Evolutionary conservation across 2,113 vertebrate species (phyloP), one percentile per base, ranked within the genome.

Genomic region (Corythornis madagascariensis): DNA sequence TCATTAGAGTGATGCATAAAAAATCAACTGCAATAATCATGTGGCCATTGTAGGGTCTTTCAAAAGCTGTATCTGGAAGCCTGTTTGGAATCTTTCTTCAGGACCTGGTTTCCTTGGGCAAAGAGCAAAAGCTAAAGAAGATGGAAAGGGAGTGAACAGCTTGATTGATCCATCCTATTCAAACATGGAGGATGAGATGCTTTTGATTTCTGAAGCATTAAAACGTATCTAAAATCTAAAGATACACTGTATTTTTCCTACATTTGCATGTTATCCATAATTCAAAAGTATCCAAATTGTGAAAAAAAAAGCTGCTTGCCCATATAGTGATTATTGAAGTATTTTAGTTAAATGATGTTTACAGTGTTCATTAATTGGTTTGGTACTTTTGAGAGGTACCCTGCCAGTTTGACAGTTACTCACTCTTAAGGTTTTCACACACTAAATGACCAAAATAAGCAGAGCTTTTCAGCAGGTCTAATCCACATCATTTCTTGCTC

Each of bases 281-380:
- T 56, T 84, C 11, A 52, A 26, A 21, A 67, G 11, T 64, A 60
- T 50, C 25, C 60, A 84, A 86, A 86, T 15, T 21, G 33, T 69
- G 24, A n/a, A 45, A 43, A 38, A 38, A 38, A 77, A 77, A 50
- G 7, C 19, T 83, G 11, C 65, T 83, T 92, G 72, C 19, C 24
- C 29, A 13, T 72, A 38, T 6, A 57, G 40, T 40, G 45, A 45
- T 78, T 90, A 57, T 66, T 42, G 55, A 90, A 92, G 43, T 53
- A 21, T 72, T 86, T 90, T 53, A 75, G 43, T 69, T 94, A 79
- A 90, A 74, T 89, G 3, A 38, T 83, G 35, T 90, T 96, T 90
- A 81, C 57, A 67, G 56, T 90, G 40, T 74, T 90, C 66, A n/a
- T 77, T 90, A 94, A 91, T 72, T 86, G 35, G 19, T 86, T 81